Percentiles rank a stretch among this genome's conserved stretches.
These are phyloP conservation scores for Rallus crepitans DNA, from an alignment of 2,797 vertebrate species.

Conservation along the genomic window DNA sequence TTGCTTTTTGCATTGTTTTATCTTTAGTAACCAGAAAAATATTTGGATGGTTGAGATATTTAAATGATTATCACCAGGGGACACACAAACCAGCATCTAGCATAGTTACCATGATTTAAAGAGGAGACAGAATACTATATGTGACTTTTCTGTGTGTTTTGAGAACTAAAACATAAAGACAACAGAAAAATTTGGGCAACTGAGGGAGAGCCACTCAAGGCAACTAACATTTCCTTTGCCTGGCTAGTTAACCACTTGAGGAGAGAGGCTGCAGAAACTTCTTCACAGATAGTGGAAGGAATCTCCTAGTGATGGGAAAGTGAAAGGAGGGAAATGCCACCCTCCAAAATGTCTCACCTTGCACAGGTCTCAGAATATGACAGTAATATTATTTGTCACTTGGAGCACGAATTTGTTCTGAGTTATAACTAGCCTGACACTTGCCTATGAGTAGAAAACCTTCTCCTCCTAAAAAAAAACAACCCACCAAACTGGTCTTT, in stretches of 20 bases:
- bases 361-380: background rate
- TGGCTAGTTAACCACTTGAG: background rate
- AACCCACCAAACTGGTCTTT: background rate
- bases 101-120: rapidly evolving
- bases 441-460: background rate
- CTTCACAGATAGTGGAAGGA: background rate
- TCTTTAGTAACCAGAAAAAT: background rate
- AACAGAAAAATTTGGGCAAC: background rate
- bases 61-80: background rate
- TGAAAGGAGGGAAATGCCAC: background rate
- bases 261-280: background rate
- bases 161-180: background rate
- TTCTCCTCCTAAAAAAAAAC: background rate
- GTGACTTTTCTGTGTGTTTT: rapidly evolving
- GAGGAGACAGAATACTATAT: background rate
- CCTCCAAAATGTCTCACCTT: background rate
- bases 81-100: background rate
- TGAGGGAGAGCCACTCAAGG: background rate
- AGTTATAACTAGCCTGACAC: background rate
- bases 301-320: background rate
- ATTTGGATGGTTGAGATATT: background rate
- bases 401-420: background rate
- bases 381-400: background rate
- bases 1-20: background rate
- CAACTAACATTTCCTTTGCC: background rate